Evolutionary conservation across 2,888 invertebrate genomes (phyloP), one percentile per base, ranked within the genome.

Genomic region (Cheilosia grossa): DNA sequence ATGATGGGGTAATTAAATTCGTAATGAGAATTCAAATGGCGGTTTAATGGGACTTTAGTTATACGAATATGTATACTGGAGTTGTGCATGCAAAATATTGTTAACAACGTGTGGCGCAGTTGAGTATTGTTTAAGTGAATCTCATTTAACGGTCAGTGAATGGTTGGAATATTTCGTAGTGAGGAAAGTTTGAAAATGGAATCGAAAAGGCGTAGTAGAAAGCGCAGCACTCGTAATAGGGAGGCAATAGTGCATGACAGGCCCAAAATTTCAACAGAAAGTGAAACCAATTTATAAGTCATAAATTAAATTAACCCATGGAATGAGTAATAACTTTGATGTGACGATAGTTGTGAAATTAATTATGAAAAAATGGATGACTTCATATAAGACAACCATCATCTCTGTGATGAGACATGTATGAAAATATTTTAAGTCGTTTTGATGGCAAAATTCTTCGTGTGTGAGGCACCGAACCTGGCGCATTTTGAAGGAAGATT

Each of bases 1-100:
- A 42, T 74, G 51, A 58, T 42, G n/a, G 30, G 27, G 42, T 58
- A 42, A 59, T 67, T 75, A 53, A 75, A 75, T 67, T 59, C 64
- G 66, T 42, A 75, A 75, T 51, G 49, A 42, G 40, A 40, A 58
- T 67, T 40, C 51, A 66, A 64, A 58, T 66, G 47, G 37, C 37
- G 6, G 33, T 63, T 63, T 63, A 53, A 30, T 21, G 49, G 30
- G 51, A 37, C 10, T 9, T 47, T 9, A 47, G 17, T 17, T 47
- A 47, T 19, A 47, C 37, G 13, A 37, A 47, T 19, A 19, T 47
- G 19, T 7, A 5, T 42, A 4, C 15, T 13, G 42, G 13, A 42
- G 42, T 42, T 33, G 44, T n/a, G 24, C n/a, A 15, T 58, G 40
- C 17, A 54, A n/a, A 54, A 33, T 33, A 30, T 56, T 30, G 10